These are phyloP conservation scores for Gryllus bimaculatus DNA, from an alignment of 1,140 invertebrate species.

Conservation along the genomic window DNA sequence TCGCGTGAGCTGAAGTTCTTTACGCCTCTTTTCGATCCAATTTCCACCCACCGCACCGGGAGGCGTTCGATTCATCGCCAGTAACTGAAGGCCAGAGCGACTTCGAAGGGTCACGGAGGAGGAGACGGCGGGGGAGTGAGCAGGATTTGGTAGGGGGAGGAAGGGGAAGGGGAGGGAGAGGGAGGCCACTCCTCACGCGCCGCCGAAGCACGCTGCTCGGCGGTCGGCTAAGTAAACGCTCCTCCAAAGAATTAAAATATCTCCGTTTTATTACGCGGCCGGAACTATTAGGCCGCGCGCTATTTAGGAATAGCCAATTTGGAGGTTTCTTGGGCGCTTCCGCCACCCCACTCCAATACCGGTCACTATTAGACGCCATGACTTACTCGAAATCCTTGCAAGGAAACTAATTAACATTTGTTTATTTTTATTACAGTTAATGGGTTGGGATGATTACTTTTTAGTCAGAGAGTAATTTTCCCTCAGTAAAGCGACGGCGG, in stretches of 20 bases:
- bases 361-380: neutral
- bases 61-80: too few species aligned
- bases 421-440: slow-evolving; percentile 2
- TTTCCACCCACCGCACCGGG: too few species aligned
- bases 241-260: neutral
- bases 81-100: too few species aligned
- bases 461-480: neutral
- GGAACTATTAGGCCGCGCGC: neutral
- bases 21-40: too few species aligned
- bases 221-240: neutral
- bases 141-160: too few species aligned
- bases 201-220: neutral
- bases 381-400: neutral
- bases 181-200: too few species aligned
- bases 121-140: too few species aligned
- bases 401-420: slow-evolving; percentile 5
- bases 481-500: too few species aligned
- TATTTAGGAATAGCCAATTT: neutral
- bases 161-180: too few species aligned
- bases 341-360: neutral
- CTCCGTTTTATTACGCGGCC: neutral
- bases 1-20: too few species aligned
- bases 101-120: too few species aligned
- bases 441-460: neutral
- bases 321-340: neutral